Percentiles rank a stretch among this genome's conserved stretches.
These are phyloP conservation scores for Lamprotornis superbus DNA, from an alignment of 2,113 vertebrate genomes.

Conservation along the genomic window DNA sequence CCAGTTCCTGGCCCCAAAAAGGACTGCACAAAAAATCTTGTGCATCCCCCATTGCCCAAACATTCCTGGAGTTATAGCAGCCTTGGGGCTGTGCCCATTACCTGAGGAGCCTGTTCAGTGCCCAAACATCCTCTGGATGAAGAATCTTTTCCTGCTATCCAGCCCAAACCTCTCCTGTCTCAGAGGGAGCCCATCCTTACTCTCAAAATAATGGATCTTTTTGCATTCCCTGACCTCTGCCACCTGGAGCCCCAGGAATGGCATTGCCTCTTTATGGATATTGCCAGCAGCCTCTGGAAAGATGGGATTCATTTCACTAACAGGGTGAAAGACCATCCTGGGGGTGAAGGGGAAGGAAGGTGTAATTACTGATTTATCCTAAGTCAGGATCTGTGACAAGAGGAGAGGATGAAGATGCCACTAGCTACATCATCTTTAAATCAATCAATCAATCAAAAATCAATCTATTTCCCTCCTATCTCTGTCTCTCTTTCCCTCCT, in stretches of 20 bases:
- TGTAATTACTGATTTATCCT: not conserved
- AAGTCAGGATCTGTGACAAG: not conserved
- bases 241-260: rapidly evolving
- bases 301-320: not conserved
- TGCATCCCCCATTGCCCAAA: not conserved
- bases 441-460: not conserved
- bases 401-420: not conserved
- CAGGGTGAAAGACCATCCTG: not conserved
- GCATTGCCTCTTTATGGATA: not conserved
- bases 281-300: not conserved
- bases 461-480: not conserved
- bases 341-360: not conserved
- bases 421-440: not conserved
- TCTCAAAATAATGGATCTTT: not conserved
- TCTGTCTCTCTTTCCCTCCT: not conserved
- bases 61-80: not conserved
- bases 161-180: not conserved
- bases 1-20: not conserved
- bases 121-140: not conserved
- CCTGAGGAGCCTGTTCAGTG: too few relatives aligned
- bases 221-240: not conserved
- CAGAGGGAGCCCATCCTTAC: not conserved
- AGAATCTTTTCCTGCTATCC: not conserved
- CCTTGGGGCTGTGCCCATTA: not conserved
- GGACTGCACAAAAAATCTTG: not conserved